Base-by-base conservation (phyloP, 2,888 invertebrate genomes). In the Caenorhabditis doughertyi region DNA sequence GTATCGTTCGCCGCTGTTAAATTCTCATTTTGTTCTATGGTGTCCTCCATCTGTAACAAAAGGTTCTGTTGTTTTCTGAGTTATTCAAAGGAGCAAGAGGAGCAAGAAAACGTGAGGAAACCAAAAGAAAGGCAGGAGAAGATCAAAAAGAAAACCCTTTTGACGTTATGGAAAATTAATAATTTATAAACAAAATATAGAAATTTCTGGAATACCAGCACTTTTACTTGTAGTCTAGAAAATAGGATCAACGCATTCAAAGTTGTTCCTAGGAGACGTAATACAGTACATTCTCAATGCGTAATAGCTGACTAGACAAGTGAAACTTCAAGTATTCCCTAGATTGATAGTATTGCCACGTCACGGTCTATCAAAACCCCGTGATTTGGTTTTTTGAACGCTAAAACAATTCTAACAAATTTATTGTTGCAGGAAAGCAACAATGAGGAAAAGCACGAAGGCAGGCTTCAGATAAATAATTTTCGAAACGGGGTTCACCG, bases 11-110 rank as follows among this genome's bases (percentile, higher is more conserved):
- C 27, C 13, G 35, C 62, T 47, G 65, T 27, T 27, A 70, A 49
- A 29, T 25, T 79, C 29, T 74, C 74, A 56, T 58, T 64, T 18
- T 39, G 42, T 29, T 70, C 71, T 56, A 62, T 58, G 62, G 39
- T 70, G 62, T 64, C 64, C 65, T 55, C 77, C 77, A 68, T 77
- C 70, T 79, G 79, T 49, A 79, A 65, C 42, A 71, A 71, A 47
- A 47, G 29, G 35, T 11, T 23, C 11, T 71, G 49, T 64, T 64
- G 51, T 62, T 64, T 64, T 60, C 11, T 4, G 18, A 64, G 53
- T 18, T 49, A 35, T 25, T n/a, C 9, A 55, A 27, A 25, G 23
- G 16, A 35, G 56, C 42, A n/a, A 39, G 23, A 60, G 21, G 47
- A 64, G 55, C 27, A 55, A 56, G 32, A 56, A 76, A 76, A 60